Evolutionary conservation across 2,888 invertebrate species (phyloP), one percentile per base, ranked within the genome.

Genomic region (Polydrusus cervinus): DNA sequence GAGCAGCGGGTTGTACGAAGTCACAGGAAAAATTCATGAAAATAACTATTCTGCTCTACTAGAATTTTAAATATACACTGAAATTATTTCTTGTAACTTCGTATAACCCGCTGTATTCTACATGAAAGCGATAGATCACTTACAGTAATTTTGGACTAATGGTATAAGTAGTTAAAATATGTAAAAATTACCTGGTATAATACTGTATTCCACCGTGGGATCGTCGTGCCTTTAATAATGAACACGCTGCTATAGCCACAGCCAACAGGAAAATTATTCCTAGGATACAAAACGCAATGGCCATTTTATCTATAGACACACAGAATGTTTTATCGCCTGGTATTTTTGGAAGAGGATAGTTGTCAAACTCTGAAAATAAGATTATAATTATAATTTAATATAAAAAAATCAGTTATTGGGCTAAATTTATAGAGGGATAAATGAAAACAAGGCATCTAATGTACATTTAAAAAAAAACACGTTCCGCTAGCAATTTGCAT

Each of bases 231-330:
- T 91, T 88, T 81, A 93, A 88, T 65, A 94, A 85, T 3, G 93
- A 92, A 45, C 91, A 90, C 73, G 93, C 91, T 3, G 93, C 92
- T 11, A 93, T 91, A 20, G 93, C 89, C 9, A 94, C 90, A 8
- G 94, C 94, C 70, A 91, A 88, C 0, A 94, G 87, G 85, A 94
- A 93, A 78, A 94, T 91, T 7, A 93, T 86, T 6, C 94, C 93
- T 80, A 94, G 86, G 0, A 93, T 88, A 82, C 93, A 93, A 83
- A 94, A 94, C 0, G 93, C 91, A 64, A 94, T 88, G 11, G 94
- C 93, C 90, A 94, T 90, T 88, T 93, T 93, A 8, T 93, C 93
- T 14, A 93, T 92, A 10, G 94, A 94, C 78, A 94, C 88, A 83
- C 94, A 94, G 61, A 94, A 90, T 3, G 91, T 91, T 79, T 90